A percentile compares a stretch with the other conserved stretches of the same genome.
Evolutionary conservation across 2,797 vertebrate species (phyloP).

Genomic region (Cynodonichthys magdalenae): DNA sequence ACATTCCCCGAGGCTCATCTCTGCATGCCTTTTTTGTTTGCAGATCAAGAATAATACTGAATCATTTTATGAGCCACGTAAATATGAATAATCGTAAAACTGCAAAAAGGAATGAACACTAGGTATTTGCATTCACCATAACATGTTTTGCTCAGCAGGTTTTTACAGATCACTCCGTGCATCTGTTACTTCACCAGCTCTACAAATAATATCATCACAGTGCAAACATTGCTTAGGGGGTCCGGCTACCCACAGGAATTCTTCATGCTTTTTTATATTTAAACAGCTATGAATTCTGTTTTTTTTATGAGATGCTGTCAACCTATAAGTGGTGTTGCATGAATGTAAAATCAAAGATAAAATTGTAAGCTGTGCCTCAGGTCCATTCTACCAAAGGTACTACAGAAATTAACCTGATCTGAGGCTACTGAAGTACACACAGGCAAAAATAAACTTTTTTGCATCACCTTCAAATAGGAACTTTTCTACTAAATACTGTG

Average conservation of each 20-base stretch:
- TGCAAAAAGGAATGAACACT: conserved; percentile 17
- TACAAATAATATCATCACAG: background rate
- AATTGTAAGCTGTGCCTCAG: background rate
- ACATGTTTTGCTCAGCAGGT: conserved; percentile 37
- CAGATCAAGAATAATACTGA: conserved; percentile 28
- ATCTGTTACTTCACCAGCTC: conserved; percentile 20
- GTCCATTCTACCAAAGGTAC: background rate
- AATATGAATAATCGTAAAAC: conserved; percentile 47
- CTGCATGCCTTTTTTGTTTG: conserved; percentile 27
- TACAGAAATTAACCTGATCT: background rate
- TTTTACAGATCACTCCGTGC: conserved; percentile 14
- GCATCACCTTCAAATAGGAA: background rate
- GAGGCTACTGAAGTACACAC: background rate
- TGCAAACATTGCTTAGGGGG: conserved; percentile 18
- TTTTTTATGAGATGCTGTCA: conserved; percentile 3
- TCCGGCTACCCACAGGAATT: conserved; percentile 13
- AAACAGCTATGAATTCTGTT: background rate
- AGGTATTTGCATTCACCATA: conserved; percentile 18
- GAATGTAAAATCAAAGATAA: background rate
- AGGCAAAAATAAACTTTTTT: background rate
- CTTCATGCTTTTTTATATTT: background rate
- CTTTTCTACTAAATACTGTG: background rate
- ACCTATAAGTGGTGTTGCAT: background rate
- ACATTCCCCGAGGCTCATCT: conserved; percentile 2
- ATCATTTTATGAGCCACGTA: conserved; percentile 25